phyloP scores from a whole-genome alignment of 1,140 invertebrate genomes.

The Galendromus occidentalis region DNA sequence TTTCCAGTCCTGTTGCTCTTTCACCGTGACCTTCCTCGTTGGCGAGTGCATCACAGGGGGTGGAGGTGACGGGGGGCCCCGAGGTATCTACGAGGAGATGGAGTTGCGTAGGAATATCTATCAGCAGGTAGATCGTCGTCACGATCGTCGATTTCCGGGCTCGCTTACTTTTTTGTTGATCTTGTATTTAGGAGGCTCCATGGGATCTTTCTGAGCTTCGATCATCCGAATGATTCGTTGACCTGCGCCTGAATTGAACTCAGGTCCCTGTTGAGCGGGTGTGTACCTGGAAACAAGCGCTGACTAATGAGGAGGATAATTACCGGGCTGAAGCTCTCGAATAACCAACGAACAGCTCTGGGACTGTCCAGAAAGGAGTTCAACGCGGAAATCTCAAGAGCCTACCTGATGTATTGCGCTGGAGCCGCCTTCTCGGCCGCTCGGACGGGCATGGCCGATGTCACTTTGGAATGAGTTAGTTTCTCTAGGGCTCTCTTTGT shows the following conservation, averaged over 20 bases:
- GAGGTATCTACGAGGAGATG: slow-evolving; percentile 42
- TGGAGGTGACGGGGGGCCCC: slow-evolving; percentile 91
- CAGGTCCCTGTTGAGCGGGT: slow-evolving; percentile 81
- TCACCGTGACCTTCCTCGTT: slow-evolving; percentile 85
- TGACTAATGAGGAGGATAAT: too few species aligned
- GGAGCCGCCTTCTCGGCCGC: slow-evolving; percentile 72
- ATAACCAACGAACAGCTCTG: too few species aligned
- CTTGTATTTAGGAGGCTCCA: slow-evolving; percentile 95
- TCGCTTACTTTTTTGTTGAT: slow-evolving; percentile 24
- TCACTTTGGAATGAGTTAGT: slow-evolving; percentile 67
- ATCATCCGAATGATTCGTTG: slow-evolving; percentile 93
- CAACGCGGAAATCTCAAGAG: too few species aligned
- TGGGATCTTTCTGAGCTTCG: slow-evolving; percentile 85
- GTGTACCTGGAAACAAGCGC: slow-evolving; percentile 48
- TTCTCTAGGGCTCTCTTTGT: slow-evolving; percentile 63
- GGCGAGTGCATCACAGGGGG: slow-evolving; percentile 93
- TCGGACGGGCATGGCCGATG: slow-evolving; percentile 69
- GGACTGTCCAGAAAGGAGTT: too few species aligned
- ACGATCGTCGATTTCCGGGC: too few species aligned
- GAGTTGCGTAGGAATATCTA: background rate
- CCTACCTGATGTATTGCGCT: slow-evolving; percentile 63
- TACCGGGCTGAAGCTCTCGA: too few species aligned
- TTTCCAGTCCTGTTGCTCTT: slow-evolving; percentile 99
- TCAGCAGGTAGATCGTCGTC: background rate
- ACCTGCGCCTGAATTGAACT: slow-evolving; percentile 90